A percentile compares a stretch with the other conserved stretches of the same genome.
Evolutionary conservation across 2,888 invertebrate genomes (phyloP).

Genomic region (Apotomis turbidana): DNA sequence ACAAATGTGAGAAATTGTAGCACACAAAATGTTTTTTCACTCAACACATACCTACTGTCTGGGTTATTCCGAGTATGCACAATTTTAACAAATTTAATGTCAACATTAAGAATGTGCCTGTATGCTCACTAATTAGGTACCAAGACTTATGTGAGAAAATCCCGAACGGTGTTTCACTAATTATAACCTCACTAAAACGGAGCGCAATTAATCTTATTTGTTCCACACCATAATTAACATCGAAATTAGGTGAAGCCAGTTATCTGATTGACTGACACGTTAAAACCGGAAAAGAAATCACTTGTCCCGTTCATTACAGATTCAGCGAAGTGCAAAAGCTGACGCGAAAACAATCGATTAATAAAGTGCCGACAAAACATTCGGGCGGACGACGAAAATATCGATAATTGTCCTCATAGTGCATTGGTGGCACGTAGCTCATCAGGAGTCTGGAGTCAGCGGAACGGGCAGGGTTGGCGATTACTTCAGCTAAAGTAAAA

Average conservation of each 20-base stretch:
- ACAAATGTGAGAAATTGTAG: not conserved
- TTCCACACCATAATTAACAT: conserved; percentile 70
- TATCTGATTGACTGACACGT: conserved; percentile 46
- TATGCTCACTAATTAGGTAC: conserved; percentile 5
- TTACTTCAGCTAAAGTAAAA: not conserved
- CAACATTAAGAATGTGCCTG: not conserved
- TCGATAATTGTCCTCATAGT: conserved; percentile 60
- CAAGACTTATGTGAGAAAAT: conserved; percentile 47
- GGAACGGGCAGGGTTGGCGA: conserved; percentile 28
- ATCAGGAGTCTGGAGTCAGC: conserved; percentile 41
- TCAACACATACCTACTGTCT: not conserved
- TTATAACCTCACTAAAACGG: conserved; percentile 59
- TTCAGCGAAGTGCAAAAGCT: conserved; percentile 79
- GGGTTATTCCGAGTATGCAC: not conserved
- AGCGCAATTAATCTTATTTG: conserved; percentile 71
- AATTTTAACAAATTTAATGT: not conserved
- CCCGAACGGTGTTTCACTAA: conserved; percentile 55
- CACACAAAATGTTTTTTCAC: not conserved
- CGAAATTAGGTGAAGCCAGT: conserved; percentile 73
- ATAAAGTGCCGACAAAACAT: conserved; percentile 68
- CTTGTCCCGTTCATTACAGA: conserved; percentile 68
- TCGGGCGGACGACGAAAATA: conserved; percentile 60
- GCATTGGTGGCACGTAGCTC: conserved; percentile 64
- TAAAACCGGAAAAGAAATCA: conserved; percentile 57
- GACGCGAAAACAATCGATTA: conserved; percentile 76